Evolutionary conservation across 2,888 invertebrate genomes (phyloP), one percentile per base, ranked within the genome.

Genomic region (Pristionchus mayeri): DNA sequence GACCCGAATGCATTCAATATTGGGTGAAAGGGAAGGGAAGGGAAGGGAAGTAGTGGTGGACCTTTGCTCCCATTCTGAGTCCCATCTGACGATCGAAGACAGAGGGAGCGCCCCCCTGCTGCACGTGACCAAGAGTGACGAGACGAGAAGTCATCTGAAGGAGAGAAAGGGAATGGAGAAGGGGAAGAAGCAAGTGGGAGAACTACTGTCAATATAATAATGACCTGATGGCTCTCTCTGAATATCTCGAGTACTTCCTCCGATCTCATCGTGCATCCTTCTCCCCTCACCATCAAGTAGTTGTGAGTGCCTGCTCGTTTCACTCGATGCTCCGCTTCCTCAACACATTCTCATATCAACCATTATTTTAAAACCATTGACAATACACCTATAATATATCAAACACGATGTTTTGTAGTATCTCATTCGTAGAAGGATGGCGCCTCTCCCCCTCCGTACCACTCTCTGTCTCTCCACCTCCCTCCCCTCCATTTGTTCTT

Each of bases 71-170:
- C 81, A 81, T 81, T 34, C 81, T 57, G 40, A 81, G 21, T 81
- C 81, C 81, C 81, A 81, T 81, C 60, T 81, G 81, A 44, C 81
- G 37, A 50, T 81, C 81, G 21, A 81, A 81, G n/a, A 81, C 81
- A 3, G 81, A 81, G 13, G 81, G 81, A 40, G 60, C 21, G 24
- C 60, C 60, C 16, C 81, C 81, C 60, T 81, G 81, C 27, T 81
- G 81, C 9, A 81, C 60, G 44, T 81, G 81, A 34, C 81, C 81
- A 7, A 81, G 44, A 21, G 27, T 30, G 3, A 44, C 40, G 9
- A 60, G 57, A 40, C 81, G 81, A 50, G 81, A 30, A 13, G 60
- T 37, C 81, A 81, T 81, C 81, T 81, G 27, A 30, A 30, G 27
- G 16, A 63, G 27, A 63, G 63, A 63, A 7, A 57, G n/a, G 21